phyloP scores from a whole-genome alignment of 2,888 invertebrate genomes.

The Eumerus sabulonum region DNA sequence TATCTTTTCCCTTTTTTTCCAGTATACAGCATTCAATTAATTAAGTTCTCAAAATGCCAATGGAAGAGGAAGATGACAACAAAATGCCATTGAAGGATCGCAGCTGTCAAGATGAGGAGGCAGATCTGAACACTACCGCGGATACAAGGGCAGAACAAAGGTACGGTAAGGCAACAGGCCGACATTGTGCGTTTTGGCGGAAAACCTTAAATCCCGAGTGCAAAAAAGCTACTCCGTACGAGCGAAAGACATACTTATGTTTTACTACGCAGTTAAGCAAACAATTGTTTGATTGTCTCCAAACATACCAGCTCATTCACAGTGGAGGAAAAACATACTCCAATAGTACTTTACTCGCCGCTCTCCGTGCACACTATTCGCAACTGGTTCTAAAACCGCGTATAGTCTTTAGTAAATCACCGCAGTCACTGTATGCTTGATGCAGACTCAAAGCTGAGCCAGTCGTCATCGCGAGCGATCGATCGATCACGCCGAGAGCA shows the following conservation, averaged over 20 bases:
- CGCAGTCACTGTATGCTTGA: conserved; percentile 7
- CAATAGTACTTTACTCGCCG: no score
- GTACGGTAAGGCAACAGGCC: conserved; percentile 4
- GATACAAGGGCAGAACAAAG: conserved; percentile 58
- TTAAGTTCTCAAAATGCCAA: conserved; percentile 29
- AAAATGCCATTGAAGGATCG: conserved; percentile 61
- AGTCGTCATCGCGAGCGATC: background rate
- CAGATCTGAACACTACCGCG: conserved; percentile 44
- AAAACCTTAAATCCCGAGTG: no score
- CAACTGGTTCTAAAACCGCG: no score
- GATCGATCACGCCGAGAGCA: background rate
- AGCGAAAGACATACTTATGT: no score
- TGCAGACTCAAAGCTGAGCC: conserved; percentile 31
- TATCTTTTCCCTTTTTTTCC: background rate
- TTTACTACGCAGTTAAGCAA: no score
- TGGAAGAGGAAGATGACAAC: conserved; percentile 56
- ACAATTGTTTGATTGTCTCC: no score
- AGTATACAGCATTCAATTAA: background rate
- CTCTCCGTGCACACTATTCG: no score
- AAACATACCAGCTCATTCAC: no score
- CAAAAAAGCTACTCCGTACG: no score
- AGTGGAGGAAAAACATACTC: no score
- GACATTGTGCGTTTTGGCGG: no score
- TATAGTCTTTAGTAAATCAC: no score
- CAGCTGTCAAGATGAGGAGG: conserved; percentile 56